Conservation (phyloP, 2,888 invertebrate genomes). For the Caenorhabditis japonica region DNA sequence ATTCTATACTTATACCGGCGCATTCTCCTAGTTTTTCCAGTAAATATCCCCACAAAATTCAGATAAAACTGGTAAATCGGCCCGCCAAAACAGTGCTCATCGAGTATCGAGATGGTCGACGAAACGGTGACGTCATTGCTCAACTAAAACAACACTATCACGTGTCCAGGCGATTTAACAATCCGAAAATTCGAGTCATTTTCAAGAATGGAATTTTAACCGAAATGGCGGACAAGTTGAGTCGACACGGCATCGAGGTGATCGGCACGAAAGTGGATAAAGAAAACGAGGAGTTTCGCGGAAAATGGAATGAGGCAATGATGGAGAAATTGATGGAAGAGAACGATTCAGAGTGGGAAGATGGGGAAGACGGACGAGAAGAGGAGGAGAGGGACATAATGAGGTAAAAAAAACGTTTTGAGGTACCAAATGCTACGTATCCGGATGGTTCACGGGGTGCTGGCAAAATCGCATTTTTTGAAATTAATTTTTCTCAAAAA, state of each 20-base stretch:
- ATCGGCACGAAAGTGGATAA: conserved; percentile 50
- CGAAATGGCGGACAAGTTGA: conserved; percentile 57
- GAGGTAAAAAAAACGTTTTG: conserved; percentile 6
- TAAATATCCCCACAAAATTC: too few species aligned
- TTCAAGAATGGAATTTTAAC: conserved; percentile 62
- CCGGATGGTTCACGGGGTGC: too few species aligned
- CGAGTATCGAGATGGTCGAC: conserved; percentile 36
- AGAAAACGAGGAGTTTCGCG: conserved; percentile 2
- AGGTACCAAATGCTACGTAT: too few species aligned
- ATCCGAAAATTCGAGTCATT: conserved; percentile 42
- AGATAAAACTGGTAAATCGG: conserved; percentile 35
- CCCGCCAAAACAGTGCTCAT: conserved; percentile 24
- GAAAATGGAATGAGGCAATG: conserved; percentile 43
- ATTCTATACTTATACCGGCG: too few species aligned
- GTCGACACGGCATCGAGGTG: conserved; percentile 55
- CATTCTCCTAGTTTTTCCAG: too few species aligned
- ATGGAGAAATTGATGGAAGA: conserved; percentile 39
- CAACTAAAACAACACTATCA: conserved; percentile 21
- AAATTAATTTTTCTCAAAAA: too few species aligned
- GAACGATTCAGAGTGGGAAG: conserved; percentile 35
- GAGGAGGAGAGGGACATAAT: not conserved
- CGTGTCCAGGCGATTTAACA: conserved; percentile 51
- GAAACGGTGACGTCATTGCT: conserved; percentile 19
- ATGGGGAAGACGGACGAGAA: conserved; percentile 19
- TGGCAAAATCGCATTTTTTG: too few species aligned